Evolutionary conservation across 2,888 invertebrate species (phyloP).

Genomic region (Chromoteleia sp.): DNA sequence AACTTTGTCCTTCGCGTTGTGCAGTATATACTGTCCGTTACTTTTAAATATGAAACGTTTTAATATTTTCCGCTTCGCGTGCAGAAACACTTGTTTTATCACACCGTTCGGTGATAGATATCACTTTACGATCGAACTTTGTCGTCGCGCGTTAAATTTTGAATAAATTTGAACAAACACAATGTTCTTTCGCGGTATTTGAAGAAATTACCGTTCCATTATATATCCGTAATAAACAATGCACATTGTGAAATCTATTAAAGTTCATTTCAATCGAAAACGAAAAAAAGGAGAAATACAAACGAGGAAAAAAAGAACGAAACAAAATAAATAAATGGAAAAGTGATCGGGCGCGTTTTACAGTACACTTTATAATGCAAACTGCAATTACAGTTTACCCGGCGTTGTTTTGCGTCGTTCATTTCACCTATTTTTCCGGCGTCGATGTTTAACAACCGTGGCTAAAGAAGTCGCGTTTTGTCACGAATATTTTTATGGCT

Average conservation of each 20-base stretch:
- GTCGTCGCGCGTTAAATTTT: slow-evolving; percentile 2
- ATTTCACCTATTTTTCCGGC: slow-evolving; percentile 41
- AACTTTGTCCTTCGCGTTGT: too few species aligned
- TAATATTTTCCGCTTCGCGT: too few species aligned
- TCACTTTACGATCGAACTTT: slow-evolving; percentile 18
- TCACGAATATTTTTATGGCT: slow-evolving; percentile 29
- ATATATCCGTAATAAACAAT: neutral
- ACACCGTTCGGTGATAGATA: slow-evolving; percentile 9
- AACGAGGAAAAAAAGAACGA: neutral
- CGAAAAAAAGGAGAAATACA: neutral
- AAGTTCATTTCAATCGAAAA: slow-evolving; percentile 5
- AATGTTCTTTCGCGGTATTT: neutral
- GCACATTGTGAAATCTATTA: slow-evolving; percentile 13
- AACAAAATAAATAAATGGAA: too few species aligned
- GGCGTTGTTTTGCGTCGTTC: slow-evolving; percentile 31
- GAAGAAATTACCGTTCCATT: slow-evolving; percentile 10
- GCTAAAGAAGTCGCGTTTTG: slow-evolving; percentile 28
- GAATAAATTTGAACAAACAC: slow-evolving; percentile 3
- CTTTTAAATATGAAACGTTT: too few species aligned
- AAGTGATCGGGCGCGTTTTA: slow-evolving; percentile 13
- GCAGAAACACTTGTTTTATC: too few species aligned
- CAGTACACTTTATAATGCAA: slow-evolving; percentile 43
- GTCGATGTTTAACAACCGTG: slow-evolving; percentile 23
- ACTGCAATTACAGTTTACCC: slow-evolving; percentile 39
- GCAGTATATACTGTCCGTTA: too few species aligned